Evolutionary conservation across 2,888 invertebrate genomes (phyloP).

Genomic region (Cyclophora punctaria): DNA sequence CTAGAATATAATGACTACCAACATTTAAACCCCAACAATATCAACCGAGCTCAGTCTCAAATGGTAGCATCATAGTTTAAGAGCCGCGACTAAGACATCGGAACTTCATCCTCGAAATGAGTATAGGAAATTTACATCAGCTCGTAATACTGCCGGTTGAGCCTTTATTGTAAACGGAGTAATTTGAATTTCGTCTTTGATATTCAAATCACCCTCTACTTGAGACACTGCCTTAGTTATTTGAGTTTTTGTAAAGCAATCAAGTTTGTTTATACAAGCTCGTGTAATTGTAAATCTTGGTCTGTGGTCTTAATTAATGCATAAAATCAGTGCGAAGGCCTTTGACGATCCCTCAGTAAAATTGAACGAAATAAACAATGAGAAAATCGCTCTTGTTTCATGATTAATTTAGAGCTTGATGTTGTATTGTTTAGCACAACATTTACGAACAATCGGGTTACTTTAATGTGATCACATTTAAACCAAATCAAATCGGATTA

Average conservation of each 20-base stretch:
- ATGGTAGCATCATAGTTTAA: too few relatives aligned
- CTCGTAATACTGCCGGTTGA: slow-evolving; percentile 70
- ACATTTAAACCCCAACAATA: too few relatives aligned
- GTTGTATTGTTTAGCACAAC: slow-evolving; percentile 1
- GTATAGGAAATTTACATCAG: slow-evolving; percentile 74
- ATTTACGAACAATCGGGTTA: not conserved
- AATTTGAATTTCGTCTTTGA: slow-evolving; percentile 75
- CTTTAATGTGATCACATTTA: too few relatives aligned
- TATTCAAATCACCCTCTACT: slow-evolving; percentile 74
- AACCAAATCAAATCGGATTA: too few relatives aligned
- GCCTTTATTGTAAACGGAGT: slow-evolving; percentile 74
- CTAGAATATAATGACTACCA: too few relatives aligned
- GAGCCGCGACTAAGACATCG: slow-evolving; percentile 44
- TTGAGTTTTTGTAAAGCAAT: slow-evolving; percentile 76
- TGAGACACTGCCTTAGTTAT: slow-evolving; percentile 75
- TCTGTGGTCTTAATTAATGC: slow-evolving; percentile 70
- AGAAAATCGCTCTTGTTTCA: slow-evolving; percentile 29
- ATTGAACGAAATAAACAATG: slow-evolving; percentile 42
- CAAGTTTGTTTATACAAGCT: slow-evolving; percentile 72
- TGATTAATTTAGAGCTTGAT: slow-evolving; percentile 30
- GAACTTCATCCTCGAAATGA: slow-evolving; percentile 70
- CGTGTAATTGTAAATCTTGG: slow-evolving; percentile 72
- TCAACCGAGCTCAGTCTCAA: too few relatives aligned
- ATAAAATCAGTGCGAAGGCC: slow-evolving; percentile 56
- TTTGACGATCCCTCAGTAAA: slow-evolving; percentile 47